Conservation (phyloP, 2,113 vertebrate genomes). For the Etia nguti region DNA sequence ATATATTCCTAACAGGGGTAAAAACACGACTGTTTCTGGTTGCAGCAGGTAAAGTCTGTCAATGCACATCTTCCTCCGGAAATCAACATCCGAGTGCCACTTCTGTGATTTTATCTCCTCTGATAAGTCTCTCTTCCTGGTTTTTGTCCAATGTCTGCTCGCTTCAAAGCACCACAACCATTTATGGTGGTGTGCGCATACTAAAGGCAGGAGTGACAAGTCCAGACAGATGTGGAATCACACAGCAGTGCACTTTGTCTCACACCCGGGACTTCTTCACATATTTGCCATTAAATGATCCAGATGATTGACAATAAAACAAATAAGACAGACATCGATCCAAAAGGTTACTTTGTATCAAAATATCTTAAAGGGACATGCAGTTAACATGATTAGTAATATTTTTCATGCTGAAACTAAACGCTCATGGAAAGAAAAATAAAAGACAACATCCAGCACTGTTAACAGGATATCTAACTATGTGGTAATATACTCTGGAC, state of each 20-base stretch:
- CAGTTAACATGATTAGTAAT: not conserved
- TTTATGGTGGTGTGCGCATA: conserved; percentile 58
- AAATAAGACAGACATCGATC: not conserved
- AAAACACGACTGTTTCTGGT: not conserved
- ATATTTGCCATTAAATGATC: not conserved
- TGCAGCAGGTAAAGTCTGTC: not conserved
- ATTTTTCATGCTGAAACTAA: not conserved
- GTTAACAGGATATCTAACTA: not conserved
- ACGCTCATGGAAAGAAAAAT: not conserved
- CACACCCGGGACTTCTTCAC: conserved; percentile 11
- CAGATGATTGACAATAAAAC: not conserved
- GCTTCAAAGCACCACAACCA: conserved; percentile 45
- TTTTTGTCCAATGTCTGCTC: conserved; percentile 51
- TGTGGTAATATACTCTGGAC: not conserved
- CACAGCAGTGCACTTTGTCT: not conserved
- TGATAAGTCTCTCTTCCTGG: conserved; percentile 33
- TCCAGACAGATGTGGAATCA: conserved; percentile 54
- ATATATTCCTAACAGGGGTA: not conserved
- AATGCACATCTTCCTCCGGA: not conserved
- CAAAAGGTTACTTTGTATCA: not conserved
- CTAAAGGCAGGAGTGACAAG: conserved; percentile 49
- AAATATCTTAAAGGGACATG: not conserved
- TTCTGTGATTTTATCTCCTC: not conserved
- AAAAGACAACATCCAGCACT: not conserved
- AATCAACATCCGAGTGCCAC: not conserved